Evolutionary conservation across 2,113 vertebrate genomes (phyloP).

Genomic region (Sceloporus undulatus): DNA sequence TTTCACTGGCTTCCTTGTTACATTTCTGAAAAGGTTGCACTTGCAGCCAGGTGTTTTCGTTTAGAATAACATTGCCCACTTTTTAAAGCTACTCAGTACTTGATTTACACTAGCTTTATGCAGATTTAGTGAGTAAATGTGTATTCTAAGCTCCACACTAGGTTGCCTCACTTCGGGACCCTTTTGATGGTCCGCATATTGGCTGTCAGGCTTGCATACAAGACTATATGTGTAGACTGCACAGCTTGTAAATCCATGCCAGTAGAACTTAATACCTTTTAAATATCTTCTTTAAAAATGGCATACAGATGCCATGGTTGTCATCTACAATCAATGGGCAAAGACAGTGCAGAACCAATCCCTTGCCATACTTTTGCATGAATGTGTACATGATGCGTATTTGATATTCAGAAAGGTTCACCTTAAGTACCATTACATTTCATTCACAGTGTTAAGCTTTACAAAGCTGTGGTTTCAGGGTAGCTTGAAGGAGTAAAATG

Average conservation of each 20-base stretch:
- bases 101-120: not conserved
- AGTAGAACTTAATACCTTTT: too few species aligned
- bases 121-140: not conserved
- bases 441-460: not conserved
- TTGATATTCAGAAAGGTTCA: not conserved
- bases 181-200: too few species aligned
- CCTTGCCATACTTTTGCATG: not conserved
- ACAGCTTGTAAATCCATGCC: not conserved
- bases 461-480: not conserved
- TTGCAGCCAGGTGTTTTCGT: not conserved
- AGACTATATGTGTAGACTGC: not conserved
- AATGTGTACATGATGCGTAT: not conserved
- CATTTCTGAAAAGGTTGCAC: not conserved
- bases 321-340: not conserved
- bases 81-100: not conserved
- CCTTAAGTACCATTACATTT: too few species aligned
- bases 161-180: not conserved
- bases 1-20: not conserved
- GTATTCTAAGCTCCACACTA: not conserved
- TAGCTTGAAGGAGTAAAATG: not conserved
- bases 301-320: not conserved
- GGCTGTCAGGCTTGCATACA: too few species aligned
- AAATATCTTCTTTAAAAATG: too few species aligned
- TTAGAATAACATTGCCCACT: not conserved
- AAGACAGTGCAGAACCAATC: not conserved